These are phyloP conservation scores for Ceratina japonica DNA, from an alignment of 1,140 invertebrate genomes.

Conservation along the genomic window DNA sequence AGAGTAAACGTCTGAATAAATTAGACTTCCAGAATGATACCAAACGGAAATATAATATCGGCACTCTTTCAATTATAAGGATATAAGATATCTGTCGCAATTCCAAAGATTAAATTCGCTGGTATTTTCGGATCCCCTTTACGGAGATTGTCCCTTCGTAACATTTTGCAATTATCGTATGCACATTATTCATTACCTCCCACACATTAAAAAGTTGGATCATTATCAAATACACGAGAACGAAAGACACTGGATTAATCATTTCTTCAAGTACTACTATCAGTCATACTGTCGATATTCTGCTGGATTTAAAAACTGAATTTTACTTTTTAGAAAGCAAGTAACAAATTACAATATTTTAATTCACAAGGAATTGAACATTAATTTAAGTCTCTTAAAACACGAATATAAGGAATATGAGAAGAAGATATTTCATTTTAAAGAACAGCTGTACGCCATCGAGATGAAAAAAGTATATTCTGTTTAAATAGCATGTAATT, in stretches of 20 bases:
- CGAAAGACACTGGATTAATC: too few species aligned
- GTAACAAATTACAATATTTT: conserved; percentile 44
- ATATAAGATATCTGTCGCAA: conserved; percentile 36
- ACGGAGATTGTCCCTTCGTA: not conserved
- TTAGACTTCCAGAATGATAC: conserved; percentile 1
- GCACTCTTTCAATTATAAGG: conserved; percentile 33
- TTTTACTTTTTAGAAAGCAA: conserved; percentile 48
- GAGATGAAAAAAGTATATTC: conserved; percentile 4
- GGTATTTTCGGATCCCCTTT: conserved; percentile 54
- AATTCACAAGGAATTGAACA: conserved; percentile 43
- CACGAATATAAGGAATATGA: conserved; percentile 8
- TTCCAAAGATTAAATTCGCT: conserved; percentile 44
- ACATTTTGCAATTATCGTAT: too few species aligned
- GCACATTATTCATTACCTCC: too few species aligned
- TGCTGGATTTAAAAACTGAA: not conserved
- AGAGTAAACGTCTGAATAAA: conserved; percentile 30
- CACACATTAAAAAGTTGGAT: not conserved
- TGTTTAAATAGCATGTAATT: not conserved
- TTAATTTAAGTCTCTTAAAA: conserved; percentile 15
- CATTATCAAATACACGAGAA: conserved; percentile 22
- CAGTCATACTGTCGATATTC: not conserved
- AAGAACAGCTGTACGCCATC: conserved; percentile 5
- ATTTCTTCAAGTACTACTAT: conserved; percentile 52
- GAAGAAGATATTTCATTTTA: conserved; percentile 3
- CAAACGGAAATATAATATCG: not conserved